phyloP scores from a whole-genome alignment of 2,797 vertebrate genomes.

The Chrosomus eos region DNA sequence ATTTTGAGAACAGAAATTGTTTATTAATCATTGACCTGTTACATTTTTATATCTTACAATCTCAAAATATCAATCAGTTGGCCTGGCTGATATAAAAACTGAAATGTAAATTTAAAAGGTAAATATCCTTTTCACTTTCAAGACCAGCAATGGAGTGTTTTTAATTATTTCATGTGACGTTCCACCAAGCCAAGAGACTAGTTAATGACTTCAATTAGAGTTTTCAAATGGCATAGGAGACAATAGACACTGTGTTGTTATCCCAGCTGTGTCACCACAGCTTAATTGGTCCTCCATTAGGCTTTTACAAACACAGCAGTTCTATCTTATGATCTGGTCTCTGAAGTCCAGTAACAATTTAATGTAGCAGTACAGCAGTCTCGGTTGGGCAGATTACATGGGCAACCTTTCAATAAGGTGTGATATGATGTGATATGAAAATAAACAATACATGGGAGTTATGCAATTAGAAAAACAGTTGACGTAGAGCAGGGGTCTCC shows the following conservation, averaged over 20 bases:
- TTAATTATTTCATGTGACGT: constrained; percentile 43
- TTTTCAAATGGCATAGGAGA: constrained; percentile 53
- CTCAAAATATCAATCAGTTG: background rate
- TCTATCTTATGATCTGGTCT: constrained; percentile 43
- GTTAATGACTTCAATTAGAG: constrained; percentile 60
- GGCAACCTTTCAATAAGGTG: constrained; percentile 26
- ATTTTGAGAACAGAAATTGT: background rate
- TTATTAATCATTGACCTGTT: background rate
- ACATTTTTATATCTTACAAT: background rate
- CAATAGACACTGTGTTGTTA: constrained; percentile 52
- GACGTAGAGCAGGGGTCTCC: background rate
- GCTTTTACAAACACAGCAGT: constrained; percentile 48
- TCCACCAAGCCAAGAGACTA: constrained; percentile 33
- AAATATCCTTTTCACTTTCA: background rate
- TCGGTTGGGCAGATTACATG: background rate
- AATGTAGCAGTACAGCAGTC: constrained; percentile 33
- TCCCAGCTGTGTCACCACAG: constrained; percentile 47
- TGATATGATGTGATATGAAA: constrained; percentile 1
- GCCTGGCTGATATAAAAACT: background rate
- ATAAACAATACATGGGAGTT: background rate
- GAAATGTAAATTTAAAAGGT: background rate
- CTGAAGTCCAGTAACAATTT: constrained; percentile 47
- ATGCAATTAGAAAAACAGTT: background rate
- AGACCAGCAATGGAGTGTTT: constrained; percentile 44
- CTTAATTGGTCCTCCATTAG: constrained; percentile 64